A percentile compares a stretch with the other conserved stretches of the same genome.
Conservation (phyloP, 2,888 invertebrate species). For the Piscicola geometra region DNA sequence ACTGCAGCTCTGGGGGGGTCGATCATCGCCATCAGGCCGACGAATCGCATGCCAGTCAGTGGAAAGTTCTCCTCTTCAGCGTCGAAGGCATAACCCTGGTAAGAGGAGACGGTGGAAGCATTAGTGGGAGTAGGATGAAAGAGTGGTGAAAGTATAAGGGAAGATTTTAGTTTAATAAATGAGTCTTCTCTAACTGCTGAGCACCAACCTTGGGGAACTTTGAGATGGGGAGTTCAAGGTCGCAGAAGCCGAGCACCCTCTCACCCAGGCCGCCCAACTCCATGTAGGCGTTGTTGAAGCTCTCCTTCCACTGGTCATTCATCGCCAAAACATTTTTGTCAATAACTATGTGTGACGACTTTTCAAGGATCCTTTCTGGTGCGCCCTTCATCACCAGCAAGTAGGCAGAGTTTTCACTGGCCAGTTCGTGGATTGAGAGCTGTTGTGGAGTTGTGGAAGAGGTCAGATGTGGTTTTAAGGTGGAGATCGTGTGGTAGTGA, state of each 20-base stretch:
- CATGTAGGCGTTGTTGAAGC: slow-evolving; percentile 85
- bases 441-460: slow-evolving; percentile 54
- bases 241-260: slow-evolving; percentile 84
- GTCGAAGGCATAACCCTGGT: slow-evolving; percentile 78
- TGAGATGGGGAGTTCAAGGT: slow-evolving; percentile 80
- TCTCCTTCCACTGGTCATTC: slow-evolving; percentile 88
- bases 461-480: no score
- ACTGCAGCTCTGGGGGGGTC: slow-evolving; percentile 95
- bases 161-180: no score
- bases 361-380: slow-evolving; percentile 86
- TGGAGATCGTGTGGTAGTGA: no score
- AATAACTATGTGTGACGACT: slow-evolving; percentile 81
- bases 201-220: slow-evolving; percentile 76
- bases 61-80: slow-evolving; percentile 71
- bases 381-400: slow-evolving; percentile 80
- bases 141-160: background rate
- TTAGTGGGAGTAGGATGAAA: background rate
- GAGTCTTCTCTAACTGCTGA: no score
- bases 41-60: slow-evolving; percentile 71
- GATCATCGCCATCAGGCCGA: slow-evolving; percentile 96
- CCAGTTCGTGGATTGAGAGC: slow-evolving; percentile 86
- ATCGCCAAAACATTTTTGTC: slow-evolving; percentile 83
- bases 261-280: slow-evolving; percentile 80
- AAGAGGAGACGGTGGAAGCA: background rate
- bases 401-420: slow-evolving; percentile 62